Percentiles rank a stretch among this genome's conserved stretches.
These are phyloP conservation scores for Metopia argyrocephala DNA, from an alignment of 2,888 invertebrate species.

Conservation along the genomic window DNA sequence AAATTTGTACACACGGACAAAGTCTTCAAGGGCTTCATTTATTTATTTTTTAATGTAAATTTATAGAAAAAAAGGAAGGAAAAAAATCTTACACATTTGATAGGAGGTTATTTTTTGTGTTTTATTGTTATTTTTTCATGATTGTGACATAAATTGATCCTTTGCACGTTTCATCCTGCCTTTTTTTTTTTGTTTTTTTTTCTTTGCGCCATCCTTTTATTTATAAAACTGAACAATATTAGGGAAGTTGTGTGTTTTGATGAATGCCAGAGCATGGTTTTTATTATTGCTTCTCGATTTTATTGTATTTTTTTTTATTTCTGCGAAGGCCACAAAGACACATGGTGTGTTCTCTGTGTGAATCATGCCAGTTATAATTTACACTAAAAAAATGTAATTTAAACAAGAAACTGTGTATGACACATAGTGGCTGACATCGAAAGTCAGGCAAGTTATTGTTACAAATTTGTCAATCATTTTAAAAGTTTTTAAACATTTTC, in stretches of 20 bases:
- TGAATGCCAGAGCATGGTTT: neutral
- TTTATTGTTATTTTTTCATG: neutral
- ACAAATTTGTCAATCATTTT: neutral
- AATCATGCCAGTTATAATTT: slow-evolving; percentile 31
- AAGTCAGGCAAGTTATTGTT: neutral
- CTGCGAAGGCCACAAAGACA: slow-evolving; percentile 21
- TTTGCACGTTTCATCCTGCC: slow-evolving; percentile 34
- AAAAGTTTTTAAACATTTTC: too few relatives aligned
- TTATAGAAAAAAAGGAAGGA: neutral
- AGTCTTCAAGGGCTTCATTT: slow-evolving; percentile 29
- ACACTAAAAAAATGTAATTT: slow-evolving; percentile 4
- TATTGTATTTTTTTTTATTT: slow-evolving; percentile 1
- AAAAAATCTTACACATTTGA: slow-evolving; percentile 39
- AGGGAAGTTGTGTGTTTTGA: slow-evolving; percentile 10
- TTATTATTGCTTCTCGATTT: neutral
- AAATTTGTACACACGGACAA: neutral
- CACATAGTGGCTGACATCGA: neutral
- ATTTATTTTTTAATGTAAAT: slow-evolving; percentile 1
- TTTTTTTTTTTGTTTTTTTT: too few relatives aligned
- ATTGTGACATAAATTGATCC: slow-evolving; percentile 42
- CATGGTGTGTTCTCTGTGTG: slow-evolving; percentile 50
- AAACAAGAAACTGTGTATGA: too few relatives aligned
- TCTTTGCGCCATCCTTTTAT: neutral
- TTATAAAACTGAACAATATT: slow-evolving; percentile 4
- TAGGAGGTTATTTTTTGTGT: slow-evolving; percentile 26